These are phyloP conservation scores for Tortrix viridana DNA, from an alignment of 2,888 invertebrate species.

Conservation along the genomic window DNA sequence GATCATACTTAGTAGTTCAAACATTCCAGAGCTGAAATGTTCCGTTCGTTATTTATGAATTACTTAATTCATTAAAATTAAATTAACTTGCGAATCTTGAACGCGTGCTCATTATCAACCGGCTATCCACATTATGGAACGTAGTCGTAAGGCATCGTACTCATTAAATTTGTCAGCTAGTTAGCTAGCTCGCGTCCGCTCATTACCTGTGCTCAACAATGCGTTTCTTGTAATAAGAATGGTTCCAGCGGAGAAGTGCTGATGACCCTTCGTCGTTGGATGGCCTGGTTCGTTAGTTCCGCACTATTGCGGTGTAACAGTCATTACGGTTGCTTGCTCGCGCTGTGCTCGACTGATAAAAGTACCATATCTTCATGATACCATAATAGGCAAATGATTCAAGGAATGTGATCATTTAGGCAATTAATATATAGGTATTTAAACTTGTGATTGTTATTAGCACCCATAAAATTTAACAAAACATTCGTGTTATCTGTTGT, in stretches of 20 bases:
- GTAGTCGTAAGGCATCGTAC: neutral
- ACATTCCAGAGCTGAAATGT: neutral
- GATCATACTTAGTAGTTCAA: neutral
- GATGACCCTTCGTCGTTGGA: conserved; percentile 48
- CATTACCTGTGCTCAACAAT: conserved; percentile 52
- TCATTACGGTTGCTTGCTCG: conserved; percentile 52
- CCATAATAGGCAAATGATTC: neutral
- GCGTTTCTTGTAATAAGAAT: conserved; percentile 50
- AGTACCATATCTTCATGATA: conserved; percentile 17
- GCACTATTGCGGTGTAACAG: conserved; percentile 59
- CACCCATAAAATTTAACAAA: no score
- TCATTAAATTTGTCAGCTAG: conserved; percentile 25
- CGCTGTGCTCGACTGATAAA: conserved; percentile 33
- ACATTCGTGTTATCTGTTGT: no score
- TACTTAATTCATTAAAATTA: no score
- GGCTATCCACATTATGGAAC: neutral
- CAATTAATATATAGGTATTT: neutral
- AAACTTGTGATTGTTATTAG: neutral
- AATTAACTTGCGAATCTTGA: conserved; percentile 1
- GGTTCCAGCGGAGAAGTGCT: conserved; percentile 46
- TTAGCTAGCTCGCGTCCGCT: conserved; percentile 36
- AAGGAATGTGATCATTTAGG: neutral
- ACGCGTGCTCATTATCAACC: conserved; percentile 15
- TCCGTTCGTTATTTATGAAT: neutral
- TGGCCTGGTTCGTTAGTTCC: conserved; percentile 57